Percentiles rank a stretch among this genome's conserved stretches.
These are phyloP conservation scores for Magallana nippona DNA, from an alignment of 2,888 invertebrate genomes.

Conservation along the genomic window DNA sequence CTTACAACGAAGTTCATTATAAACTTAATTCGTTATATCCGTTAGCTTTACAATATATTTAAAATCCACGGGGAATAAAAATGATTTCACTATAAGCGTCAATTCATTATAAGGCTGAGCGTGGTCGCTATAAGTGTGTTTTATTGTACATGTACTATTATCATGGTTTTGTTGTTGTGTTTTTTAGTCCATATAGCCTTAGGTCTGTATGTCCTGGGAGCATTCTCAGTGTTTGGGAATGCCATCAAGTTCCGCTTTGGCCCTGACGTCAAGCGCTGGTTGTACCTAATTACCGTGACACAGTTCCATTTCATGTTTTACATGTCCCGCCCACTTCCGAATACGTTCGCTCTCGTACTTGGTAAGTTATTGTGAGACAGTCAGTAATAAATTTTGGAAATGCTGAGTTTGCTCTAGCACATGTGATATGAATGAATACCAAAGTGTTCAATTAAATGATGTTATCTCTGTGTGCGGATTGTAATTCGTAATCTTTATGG, in stretches of 20 bases:
- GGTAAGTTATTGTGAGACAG: slow-evolving; percentile 87
- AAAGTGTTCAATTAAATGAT: too few species aligned
- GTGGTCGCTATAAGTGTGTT: too few species aligned
- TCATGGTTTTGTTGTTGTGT: slow-evolving; percentile 39
- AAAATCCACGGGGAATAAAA: too few species aligned
- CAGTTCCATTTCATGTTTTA: slow-evolving; percentile 99
- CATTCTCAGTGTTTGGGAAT: slow-evolving; percentile 88
- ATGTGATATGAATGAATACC: neutral
- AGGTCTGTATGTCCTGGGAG: slow-evolving; percentile 87
- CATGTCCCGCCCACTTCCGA: slow-evolving; percentile 95
- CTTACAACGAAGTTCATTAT: too few species aligned
- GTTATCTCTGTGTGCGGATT: too few species aligned
- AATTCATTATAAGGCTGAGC: too few species aligned
- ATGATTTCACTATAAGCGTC: too few species aligned
- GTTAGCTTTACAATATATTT: too few species aligned
- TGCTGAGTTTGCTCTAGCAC: neutral
- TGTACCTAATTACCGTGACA: slow-evolving; percentile 86
- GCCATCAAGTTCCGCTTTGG: slow-evolving; percentile 90
- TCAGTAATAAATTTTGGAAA: too few species aligned
- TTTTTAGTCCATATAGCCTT: slow-evolving; percentile 90
- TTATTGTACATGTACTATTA: too few species aligned
- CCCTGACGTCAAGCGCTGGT: slow-evolving; percentile 84
- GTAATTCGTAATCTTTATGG: too few species aligned
- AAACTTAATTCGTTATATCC: too few species aligned
- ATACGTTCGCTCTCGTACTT: slow-evolving; percentile 94